Percentiles rank a stretch among this genome's conserved stretches.
phyloP scores from a whole-genome alignment of 2,888 invertebrate species.

The Ochropacha duplaris region DNA sequence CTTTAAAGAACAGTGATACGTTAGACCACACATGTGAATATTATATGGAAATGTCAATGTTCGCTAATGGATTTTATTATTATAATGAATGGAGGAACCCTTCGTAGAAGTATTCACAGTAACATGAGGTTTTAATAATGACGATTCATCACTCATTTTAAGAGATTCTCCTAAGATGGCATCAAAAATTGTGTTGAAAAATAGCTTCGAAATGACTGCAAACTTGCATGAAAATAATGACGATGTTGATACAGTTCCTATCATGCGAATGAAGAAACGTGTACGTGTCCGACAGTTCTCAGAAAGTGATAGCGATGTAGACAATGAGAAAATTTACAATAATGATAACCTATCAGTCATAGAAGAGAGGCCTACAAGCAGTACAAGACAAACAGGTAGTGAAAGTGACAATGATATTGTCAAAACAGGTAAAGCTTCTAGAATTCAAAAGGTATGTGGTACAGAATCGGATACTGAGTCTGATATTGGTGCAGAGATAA shows the following conservation, averaged over 20 bases:
- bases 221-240: slow-evolving; percentile 22
- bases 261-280: slow-evolving; percentile 38
- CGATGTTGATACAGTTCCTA: slow-evolving; percentile 29
- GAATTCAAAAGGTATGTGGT: slow-evolving; percentile 15
- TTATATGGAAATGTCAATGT: neutral
- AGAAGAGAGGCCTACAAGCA: neutral
- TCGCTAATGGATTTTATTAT: neutral
- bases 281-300: slow-evolving; percentile 46
- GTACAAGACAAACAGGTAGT: slow-evolving; percentile 5
- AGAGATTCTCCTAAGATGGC: too few relatives aligned
- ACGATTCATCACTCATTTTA: neutral
- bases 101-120: neutral
- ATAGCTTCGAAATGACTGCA: neutral
- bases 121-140: neutral
- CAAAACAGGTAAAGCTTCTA: slow-evolving; percentile 28
- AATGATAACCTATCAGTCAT: slow-evolving; percentile 2
- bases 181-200: neutral
- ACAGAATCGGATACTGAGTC: neutral
- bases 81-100: neutral
- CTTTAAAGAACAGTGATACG: too few relatives aligned
- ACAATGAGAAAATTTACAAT: slow-evolving; percentile 23
- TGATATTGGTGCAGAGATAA: slow-evolving; percentile 23
- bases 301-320: slow-evolving; percentile 57
- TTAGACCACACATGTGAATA: too few relatives aligned
- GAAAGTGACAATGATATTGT: slow-evolving; percentile 13